Conservation (phyloP, 1,140 invertebrate species). For the Stenopsyche tienmushanensis region DNA sequence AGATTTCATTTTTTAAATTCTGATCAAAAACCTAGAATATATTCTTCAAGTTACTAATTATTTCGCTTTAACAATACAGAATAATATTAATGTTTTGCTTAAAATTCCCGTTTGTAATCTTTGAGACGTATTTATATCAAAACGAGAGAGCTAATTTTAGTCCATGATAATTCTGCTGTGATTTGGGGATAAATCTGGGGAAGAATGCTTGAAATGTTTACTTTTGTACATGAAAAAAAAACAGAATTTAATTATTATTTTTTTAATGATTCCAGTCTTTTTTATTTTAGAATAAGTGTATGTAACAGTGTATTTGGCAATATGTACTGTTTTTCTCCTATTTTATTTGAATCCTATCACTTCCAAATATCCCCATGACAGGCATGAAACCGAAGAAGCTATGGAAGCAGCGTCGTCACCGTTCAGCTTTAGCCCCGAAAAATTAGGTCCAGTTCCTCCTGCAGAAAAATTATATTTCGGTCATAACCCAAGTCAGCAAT, state of each 20-base stretch:
- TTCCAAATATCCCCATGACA: not conserved
- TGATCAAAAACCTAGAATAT: too few species aligned
- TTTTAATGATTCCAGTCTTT: not conserved
- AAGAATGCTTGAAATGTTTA: too few species aligned
- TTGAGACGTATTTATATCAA: too few species aligned
- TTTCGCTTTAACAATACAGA: too few species aligned
- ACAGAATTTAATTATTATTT: slow-evolving; percentile 3
- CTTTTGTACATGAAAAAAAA: not conserved
- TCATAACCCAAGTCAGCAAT: not conserved
- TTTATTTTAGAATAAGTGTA: not conserved
- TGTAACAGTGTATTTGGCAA: slow-evolving; percentile 7
- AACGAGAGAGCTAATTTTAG: too few species aligned
- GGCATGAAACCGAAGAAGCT: not conserved
- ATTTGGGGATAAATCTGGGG: too few species aligned
- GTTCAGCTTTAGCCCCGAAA: not conserved
- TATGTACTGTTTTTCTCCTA: not conserved
- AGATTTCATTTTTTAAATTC: too few species aligned
- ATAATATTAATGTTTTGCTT: too few species aligned
- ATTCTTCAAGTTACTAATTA: too few species aligned
- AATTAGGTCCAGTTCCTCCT: not conserved
- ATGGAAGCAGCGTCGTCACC: not conserved
- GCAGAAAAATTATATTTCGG: not conserved
- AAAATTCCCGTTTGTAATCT: too few species aligned
- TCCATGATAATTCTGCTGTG: too few species aligned
- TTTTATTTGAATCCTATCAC: not conserved